Evolutionary conservation across 2,113 vertebrate species (phyloP), one percentile per base, ranked within the genome.

Genomic region (Nerophis lumbriciformis): DNA sequence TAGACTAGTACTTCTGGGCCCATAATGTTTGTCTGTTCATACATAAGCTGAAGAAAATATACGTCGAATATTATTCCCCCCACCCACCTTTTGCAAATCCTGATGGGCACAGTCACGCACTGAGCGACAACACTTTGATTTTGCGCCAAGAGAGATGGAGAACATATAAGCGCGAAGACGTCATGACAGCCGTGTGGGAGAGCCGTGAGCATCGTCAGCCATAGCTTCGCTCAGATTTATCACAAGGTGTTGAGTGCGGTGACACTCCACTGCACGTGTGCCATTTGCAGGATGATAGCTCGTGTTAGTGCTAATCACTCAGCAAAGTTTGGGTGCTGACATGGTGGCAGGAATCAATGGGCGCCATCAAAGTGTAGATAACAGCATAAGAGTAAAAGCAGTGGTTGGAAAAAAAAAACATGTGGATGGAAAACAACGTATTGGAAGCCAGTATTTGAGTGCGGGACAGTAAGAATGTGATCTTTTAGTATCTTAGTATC

Each of bases 191-290:
- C 48, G 49, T 52, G 68, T 68, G 68, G 72, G 75, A 38, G 48
- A 54, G 21, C 66, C 69, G 35, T 59, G 55, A 68, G 45, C 53
- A 36, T 55, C 56, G 21, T 55, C 56, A 59, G 65, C 21, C 61
- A 65, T 58, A 21, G 36, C 51, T 55, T 74, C 14, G 7, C 63
- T 76, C 28, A 69, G 60, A 80, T 65, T 63, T 59, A 65, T 75
- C 71, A 76, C 65, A 59, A 65, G 69, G 71, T 77, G 83, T 68
- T 59, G 69, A 74, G 53, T 44, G 49, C 5, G 13, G 47, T 77
- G 76, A 79, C 65, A 73, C 61, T 61, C 72, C 68, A 38, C 59
- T 71, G 73, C 55, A 68, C 45, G 19, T 66, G 60, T 69, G 71
- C 62, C 72, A 74, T 73, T 72, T 75, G 53, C 62, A 72, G 72